Base-by-base conservation (phyloP, 2,888 invertebrate species). In the Cryptophagus acutangulus region DNA sequence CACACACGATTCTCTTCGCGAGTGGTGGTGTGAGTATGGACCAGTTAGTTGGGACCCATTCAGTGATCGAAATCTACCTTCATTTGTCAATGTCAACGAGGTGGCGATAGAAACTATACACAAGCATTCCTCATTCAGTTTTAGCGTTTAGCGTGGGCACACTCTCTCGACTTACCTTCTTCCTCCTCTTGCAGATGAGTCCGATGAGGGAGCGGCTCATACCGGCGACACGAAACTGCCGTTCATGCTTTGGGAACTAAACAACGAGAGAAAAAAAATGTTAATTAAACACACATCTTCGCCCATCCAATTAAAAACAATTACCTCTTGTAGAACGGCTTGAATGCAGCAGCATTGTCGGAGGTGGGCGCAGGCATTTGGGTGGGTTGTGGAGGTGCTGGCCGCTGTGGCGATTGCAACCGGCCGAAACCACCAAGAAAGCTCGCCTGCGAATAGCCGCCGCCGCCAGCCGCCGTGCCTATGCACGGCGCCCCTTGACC, bases 271-370 rank as follows among this genome's bases (percentile, higher is more conserved):
- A 31, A 13, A 12, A 31, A 4, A 26, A 4, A 24, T 31, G 31
- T 31, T 31, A 47, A 51, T 50, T 46, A 45, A 46, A 54, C 43
- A 45, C 45, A 46, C 34, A n/a, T 29, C 43, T 20, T 20, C 6
- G 24, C 6, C 24, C 24, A 20, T 15, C 12, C 31, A 31, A 8
- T 31, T 16, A 31, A 16, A 15, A 16, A 8, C 45, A 71, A 73
- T 74, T 68, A 90, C 90, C 88, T 88, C 76, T 90, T 91, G 71
- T 89, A 89, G 71, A 89, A 87, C 49, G 89, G 89, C 71, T 89
- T 89, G 71, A 90, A 90, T 62, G 87, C 87, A 38, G 87, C 79
- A 38, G 87, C 79, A 53, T 66, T 75, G 58, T 77, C 77, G 61
- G 72, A 71, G 59, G 74, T 55, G 15, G 60, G 54, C 30, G 52